Base-by-base conservation (phyloP, 2,888 invertebrate species). In the Pilophorus perplexus region DNA sequence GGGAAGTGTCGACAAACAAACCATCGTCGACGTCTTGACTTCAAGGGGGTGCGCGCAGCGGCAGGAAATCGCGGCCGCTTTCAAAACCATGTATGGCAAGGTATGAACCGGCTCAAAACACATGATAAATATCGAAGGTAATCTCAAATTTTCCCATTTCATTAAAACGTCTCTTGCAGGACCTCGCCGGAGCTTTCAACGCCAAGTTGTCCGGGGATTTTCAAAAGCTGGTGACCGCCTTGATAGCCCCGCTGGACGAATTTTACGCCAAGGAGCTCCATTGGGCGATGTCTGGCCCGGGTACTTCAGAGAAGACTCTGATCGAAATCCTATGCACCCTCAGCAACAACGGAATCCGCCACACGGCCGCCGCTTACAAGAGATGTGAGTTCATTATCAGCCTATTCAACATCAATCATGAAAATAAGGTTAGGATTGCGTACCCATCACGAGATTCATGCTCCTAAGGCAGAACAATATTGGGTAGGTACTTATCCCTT, bases 301-400 rank as follows among this genome's bases (percentile, higher is more conserved):
- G 94, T 59, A 95, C 95, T 20, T 90, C 92, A 74, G 92, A 93
- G 75, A 89, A 89, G 74, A 90, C 90, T 54, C 87, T 95, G 74
- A 90, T 94, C 71, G 95, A 95, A 79, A 91, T 95, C 74, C 83
- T 95, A 64, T 93, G 92, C 80, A 92, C 94, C 0, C 80, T 93
- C 37, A 90, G 90, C 74, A 95, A 95, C 78, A 89, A 90, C 74
- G 92, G 92, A 73, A 90, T 93, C 74, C 83, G 86, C 71, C 90
- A 89, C 33, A 90, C 93, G 75, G 86, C 88, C 40, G 85, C 87
- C 69, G 89, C 90, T 77, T 93, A 92, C 76, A 87, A 90, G 76
- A 85, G 86, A 77, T 75, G 89, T 89, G 76, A 84, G 85, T 81
- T n/a, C n/a, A n/a, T n/a, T n/a, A n/a, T n/a, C n/a, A n/a, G n/a